Percentiles rank a stretch among this genome's conserved stretches.
Evolutionary conservation across 2,797 vertebrate genomes (phyloP).

Genomic region (Arnoldichthys spilopterus): DNA sequence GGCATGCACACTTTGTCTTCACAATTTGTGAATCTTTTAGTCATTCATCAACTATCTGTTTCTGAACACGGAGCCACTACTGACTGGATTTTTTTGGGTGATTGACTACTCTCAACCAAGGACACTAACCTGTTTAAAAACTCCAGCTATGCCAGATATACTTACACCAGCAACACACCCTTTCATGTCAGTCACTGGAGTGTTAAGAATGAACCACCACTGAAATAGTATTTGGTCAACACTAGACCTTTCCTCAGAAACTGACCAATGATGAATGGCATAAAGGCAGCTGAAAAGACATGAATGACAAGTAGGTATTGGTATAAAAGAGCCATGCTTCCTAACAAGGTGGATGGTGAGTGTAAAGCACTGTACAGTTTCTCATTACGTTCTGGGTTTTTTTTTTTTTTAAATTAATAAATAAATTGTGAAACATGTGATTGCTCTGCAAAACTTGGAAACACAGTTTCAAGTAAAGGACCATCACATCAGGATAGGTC

Average conservation of each 20-base stretch:
- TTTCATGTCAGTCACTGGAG: too few species aligned
- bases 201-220: background rate
- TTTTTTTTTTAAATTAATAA: background rate
- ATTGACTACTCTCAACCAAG: too few species aligned
- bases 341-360: background rate
- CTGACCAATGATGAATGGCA: too few species aligned
- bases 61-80: too few species aligned
- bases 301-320: background rate
- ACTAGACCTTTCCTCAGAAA: background rate
- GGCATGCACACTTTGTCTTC: too few species aligned
- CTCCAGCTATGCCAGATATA: too few species aligned
- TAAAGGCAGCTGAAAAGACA: background rate
- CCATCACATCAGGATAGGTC: conserved; percentile 7
- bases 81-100: too few species aligned
- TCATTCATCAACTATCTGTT: too few species aligned
- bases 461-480: conserved; percentile 10
- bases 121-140: too few species aligned
- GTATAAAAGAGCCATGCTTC: background rate
- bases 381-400: background rate
- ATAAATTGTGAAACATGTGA: background rate
- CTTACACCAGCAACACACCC: too few species aligned
- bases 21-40: too few species aligned
- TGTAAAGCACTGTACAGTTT: background rate
- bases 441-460: background rate
- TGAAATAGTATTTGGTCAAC: background rate